Evolutionary conservation across 2,113 vertebrate genomes (phyloP), one percentile per base, ranked within the genome.

Genomic region (Limnothrissa miodon): DNA sequence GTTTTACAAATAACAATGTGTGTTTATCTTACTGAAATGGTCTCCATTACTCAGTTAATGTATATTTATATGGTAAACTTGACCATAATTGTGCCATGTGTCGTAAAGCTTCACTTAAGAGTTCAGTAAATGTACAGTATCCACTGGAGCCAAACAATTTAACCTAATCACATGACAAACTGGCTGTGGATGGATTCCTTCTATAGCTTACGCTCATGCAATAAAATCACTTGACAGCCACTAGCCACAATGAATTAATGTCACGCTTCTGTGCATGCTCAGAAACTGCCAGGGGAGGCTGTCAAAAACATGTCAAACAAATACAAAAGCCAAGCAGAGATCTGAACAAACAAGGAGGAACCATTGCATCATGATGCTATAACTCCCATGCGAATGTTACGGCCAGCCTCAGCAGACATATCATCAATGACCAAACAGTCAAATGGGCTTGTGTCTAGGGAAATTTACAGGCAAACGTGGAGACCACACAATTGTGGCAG

Each of bases 191-290:
- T 87, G 4, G 51, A 23, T 85, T 85, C 80, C 66, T 83, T 79
- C 48, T 86, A 83, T 85, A 82, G n/a, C 81, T 87, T 79, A 82
- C 81, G 87, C 89, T 88, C 89, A 83, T 89, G 88, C 90, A 91
- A 92, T 92, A 85, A 88, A 91, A 92, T 92, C 91, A 92, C 90
- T 89, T 90, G 89, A 89, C 87, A 92, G 91, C 90, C 90, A 89
- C 85, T 90, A 87, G 89, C 91, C 90, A 84, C 83, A 89, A 90
- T 91, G 87, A 92, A 92, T 92, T 92, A 89, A 91, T 91, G 88
- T 86, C 87, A 82, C 85, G 87, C 45, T 78, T 84, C 39, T 83
- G 29, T 87, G 89, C 88, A 90, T 91, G 86, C 89, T 78, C 85
- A 82, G 84, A 80, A n/a, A n/a, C n/a, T n/a, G n/a, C n/a, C n/a